Percentiles rank a stretch among this genome's conserved stretches.
These are phyloP conservation scores for Antigone vipio DNA, from an alignment of 2,113 vertebrate species.

Conservation along the genomic window DNA sequence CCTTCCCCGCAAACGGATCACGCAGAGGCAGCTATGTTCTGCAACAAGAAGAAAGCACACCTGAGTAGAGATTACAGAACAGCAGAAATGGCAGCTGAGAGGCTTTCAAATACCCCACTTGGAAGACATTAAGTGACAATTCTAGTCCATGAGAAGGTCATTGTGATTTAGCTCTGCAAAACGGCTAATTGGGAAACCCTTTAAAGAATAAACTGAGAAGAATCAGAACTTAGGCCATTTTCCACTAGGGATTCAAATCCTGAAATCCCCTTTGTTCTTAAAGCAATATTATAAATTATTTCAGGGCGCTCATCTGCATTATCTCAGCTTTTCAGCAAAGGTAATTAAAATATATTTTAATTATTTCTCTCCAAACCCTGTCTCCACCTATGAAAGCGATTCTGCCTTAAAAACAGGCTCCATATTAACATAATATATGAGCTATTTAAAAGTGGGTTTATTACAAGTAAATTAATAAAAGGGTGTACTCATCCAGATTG, in stretches of 20 bases:
- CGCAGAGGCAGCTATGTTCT: neutral
- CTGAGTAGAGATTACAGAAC: neutral
- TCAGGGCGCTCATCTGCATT: neutral
- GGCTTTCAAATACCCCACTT: neutral
- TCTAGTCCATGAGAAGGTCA: neutral
- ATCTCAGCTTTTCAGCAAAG: neutral
- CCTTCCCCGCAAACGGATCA: neutral
- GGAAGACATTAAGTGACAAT: neutral
- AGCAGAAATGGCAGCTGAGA: neutral
- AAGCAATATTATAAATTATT: neutral
- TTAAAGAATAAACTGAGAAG: neutral
- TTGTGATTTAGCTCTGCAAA: neutral
- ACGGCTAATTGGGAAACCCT: neutral
- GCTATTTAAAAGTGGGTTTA: neutral
- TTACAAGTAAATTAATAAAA: neutral
- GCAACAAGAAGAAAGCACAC: neutral
- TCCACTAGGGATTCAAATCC: neutral
- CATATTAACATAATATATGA: neutral
- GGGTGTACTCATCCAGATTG: neutral
- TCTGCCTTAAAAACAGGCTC: neutral
- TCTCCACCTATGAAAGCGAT: neutral
- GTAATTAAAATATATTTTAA: neutral
- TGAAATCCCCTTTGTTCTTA: neutral
- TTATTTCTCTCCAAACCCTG: neutral
- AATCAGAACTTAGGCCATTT: neutral